These are phyloP conservation scores for Chalcis sispes DNA, from an alignment of 2,888 invertebrate species.

Conservation along the genomic window DNA sequence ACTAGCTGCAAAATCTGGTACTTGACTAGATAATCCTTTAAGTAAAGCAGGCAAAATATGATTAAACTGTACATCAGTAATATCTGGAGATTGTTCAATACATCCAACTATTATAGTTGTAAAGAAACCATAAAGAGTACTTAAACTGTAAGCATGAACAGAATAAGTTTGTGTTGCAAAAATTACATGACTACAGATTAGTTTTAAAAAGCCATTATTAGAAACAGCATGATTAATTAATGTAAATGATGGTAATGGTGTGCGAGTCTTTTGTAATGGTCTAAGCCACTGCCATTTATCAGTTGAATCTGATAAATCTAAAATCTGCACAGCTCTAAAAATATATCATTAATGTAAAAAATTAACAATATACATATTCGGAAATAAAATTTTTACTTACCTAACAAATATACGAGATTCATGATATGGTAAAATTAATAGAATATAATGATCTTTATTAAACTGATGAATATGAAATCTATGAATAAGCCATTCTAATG, in stretches of 20 bases:
- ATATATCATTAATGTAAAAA: slow-evolving; percentile 1
- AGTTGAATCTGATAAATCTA: slow-evolving; percentile 80
- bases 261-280: slow-evolving; percentile 85
- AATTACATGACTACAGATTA: slow-evolving; percentile 80
- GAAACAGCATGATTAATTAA: slow-evolving; percentile 85
- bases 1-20: slow-evolving; percentile 85
- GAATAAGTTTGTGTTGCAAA: slow-evolving; percentile 80
- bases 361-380: neutral
- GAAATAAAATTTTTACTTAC: slow-evolving; percentile 62
- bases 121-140: slow-evolving; percentile 88
- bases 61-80: slow-evolving; percentile 82
- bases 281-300: slow-evolving; percentile 87
- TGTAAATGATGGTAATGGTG: slow-evolving; percentile 84
- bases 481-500: slow-evolving; percentile 96
- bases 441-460: slow-evolving; percentile 88
- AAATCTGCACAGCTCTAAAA: slow-evolving; percentile 83
- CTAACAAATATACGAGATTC: slow-evolving; percentile 92
- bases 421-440: slow-evolving; percentile 93
- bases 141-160: slow-evolving; percentile 80
- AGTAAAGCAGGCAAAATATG: slow-evolving; percentile 84
- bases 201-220: slow-evolving; percentile 81
- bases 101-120: slow-evolving; percentile 85
- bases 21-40: slow-evolving; percentile 82
- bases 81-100: slow-evolving; percentile 78
- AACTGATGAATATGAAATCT: slow-evolving; percentile 93